Evolutionary conservation across 1,140 invertebrate species (phyloP).

Genomic region (Lordiphosa mommai): DNA sequence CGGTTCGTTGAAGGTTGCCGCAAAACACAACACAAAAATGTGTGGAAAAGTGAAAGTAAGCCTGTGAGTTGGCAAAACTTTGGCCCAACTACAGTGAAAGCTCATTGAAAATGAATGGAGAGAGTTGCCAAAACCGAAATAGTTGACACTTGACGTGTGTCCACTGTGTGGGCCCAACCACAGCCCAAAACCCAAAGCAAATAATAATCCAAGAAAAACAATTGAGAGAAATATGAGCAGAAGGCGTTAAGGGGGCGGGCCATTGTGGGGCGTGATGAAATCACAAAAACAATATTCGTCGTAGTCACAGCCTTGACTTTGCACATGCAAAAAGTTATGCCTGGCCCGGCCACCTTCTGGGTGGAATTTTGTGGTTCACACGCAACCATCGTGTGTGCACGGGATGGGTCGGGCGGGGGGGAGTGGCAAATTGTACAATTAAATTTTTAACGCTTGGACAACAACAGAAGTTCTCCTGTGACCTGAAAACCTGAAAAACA

Average conservation of each 20-base stretch:
- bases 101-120: too few species aligned
- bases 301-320: slow-evolving; percentile 55
- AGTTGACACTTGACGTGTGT: not conserved
- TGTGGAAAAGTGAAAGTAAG: not conserved
- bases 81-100: too few species aligned
- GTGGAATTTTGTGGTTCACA: slow-evolving; percentile 1
- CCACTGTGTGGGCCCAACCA: not conserved
- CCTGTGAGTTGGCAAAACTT: not conserved
- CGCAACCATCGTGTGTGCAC: not conserved
- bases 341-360: not conserved
- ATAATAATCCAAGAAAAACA: slow-evolving; percentile 27
- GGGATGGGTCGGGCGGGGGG: not conserved
- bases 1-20: slow-evolving; percentile 3
- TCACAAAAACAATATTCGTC: not conserved
- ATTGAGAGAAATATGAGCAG: slow-evolving; percentile 21
- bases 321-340: slow-evolving; percentile 61
- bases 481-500: slow-evolving; percentile 8
- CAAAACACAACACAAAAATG: not conserved
- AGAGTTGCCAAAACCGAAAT: too few species aligned
- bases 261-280: not conserved
- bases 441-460: slow-evolving; percentile 27
- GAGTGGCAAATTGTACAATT: slow-evolving; percentile 21
- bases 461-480: slow-evolving; percentile 9
- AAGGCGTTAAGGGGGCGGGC: slow-evolving; percentile 7
- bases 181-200: slow-evolving; percentile 1